Percentiles rank a stretch among this genome's conserved stretches.
phyloP scores from a whole-genome alignment of 2,797 vertebrate species.

The Salarias fasciatus region DNA sequence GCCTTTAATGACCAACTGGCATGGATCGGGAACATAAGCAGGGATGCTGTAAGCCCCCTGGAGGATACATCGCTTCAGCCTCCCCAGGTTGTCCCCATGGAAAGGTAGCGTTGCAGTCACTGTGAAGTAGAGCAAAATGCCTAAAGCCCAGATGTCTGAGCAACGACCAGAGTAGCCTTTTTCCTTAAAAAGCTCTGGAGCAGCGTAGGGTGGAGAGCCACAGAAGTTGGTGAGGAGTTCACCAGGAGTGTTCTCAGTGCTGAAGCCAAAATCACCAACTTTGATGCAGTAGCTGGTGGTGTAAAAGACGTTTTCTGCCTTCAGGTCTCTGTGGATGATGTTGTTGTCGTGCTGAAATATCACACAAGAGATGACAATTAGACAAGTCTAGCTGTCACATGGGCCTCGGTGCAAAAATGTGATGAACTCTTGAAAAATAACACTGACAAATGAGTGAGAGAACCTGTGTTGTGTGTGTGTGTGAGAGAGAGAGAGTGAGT shows the following conservation, averaged over 20 bases:
- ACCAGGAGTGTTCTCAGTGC: slow-evolving; percentile 57
- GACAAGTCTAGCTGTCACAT: no score
- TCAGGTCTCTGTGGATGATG: slow-evolving; percentile 85
- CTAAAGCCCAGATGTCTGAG: slow-evolving; percentile 85
- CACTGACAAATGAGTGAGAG: no score
- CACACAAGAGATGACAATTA: background rate
- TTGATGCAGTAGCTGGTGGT: slow-evolving; percentile 83
- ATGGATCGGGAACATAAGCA: slow-evolving; percentile 69
- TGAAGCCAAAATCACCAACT: slow-evolving; percentile 86
- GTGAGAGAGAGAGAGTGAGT: no score
- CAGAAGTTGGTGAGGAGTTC: slow-evolving; percentile 81
- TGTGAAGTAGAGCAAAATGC: slow-evolving; percentile 84
- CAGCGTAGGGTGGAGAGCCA: slow-evolving; percentile 84
- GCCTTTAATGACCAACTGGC: slow-evolving; percentile 78
- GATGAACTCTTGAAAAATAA: no score
- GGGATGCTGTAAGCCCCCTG: slow-evolving; percentile 81
- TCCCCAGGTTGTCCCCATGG: slow-evolving; percentile 72
- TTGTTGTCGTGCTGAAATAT: slow-evolving; percentile 81
- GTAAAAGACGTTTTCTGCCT: slow-evolving; percentile 86
- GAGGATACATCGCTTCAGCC: slow-evolving; percentile 80
- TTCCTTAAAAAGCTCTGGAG: slow-evolving; percentile 83
- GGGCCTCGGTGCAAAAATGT: no score
- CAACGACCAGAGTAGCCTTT: slow-evolving; percentile 79
- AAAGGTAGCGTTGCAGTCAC: slow-evolving; percentile 82
- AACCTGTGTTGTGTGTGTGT: no score